phyloP scores from a whole-genome alignment of 1,140 invertebrate genomes.

The Leptinotarsa texana region DNA sequence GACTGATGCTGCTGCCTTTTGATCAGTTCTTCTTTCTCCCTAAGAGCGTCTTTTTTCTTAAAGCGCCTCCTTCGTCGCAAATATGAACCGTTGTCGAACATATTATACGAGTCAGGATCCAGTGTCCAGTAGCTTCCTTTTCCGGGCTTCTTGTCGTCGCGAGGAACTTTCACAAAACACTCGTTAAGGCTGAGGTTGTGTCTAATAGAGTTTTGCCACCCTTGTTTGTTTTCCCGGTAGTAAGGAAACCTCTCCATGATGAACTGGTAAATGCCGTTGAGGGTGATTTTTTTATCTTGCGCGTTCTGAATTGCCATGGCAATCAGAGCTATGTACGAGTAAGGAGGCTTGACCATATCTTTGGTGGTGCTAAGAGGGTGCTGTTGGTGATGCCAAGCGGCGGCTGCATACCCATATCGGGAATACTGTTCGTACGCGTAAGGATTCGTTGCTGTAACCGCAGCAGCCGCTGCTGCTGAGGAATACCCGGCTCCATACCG shows the following conservation, averaged over 20 bases:
- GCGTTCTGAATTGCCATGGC: constrained; percentile 97
- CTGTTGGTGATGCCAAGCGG: constrained; percentile 67
- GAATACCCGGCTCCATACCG: constrained; percentile 51
- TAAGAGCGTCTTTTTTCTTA: constrained; percentile 92
- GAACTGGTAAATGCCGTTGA: constrained; percentile 98
- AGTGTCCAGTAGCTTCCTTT: constrained; percentile 98
- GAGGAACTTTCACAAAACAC: constrained; percentile 95
- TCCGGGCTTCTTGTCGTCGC: constrained; percentile 91
- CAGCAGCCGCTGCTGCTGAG: constrained; percentile 49
- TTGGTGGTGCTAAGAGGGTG: constrained; percentile 72
- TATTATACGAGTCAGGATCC: constrained; percentile 95
- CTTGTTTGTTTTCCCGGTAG: constrained; percentile 96
- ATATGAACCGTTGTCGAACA: constrained; percentile 98
- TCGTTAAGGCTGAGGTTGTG: constrained; percentile 98
- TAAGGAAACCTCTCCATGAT: constrained; percentile 98
- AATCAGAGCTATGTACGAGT: constrained; percentile 97
- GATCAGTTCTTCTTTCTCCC: constrained; percentile 84
- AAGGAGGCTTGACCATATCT: constrained; percentile 95
- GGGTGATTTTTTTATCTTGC: constrained; percentile 90
- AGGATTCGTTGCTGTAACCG: constrained; percentile 57
- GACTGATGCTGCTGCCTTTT: constrained; percentile 73
- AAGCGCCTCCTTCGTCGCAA: constrained; percentile 87
- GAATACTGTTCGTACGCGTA: constrained; percentile 74
- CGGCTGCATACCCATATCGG: constrained; percentile 71
- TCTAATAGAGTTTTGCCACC: constrained; percentile 94